phyloP scores from a whole-genome alignment of 2,113 vertebrate genomes.

The Psephotus haematonotus region DNA sequence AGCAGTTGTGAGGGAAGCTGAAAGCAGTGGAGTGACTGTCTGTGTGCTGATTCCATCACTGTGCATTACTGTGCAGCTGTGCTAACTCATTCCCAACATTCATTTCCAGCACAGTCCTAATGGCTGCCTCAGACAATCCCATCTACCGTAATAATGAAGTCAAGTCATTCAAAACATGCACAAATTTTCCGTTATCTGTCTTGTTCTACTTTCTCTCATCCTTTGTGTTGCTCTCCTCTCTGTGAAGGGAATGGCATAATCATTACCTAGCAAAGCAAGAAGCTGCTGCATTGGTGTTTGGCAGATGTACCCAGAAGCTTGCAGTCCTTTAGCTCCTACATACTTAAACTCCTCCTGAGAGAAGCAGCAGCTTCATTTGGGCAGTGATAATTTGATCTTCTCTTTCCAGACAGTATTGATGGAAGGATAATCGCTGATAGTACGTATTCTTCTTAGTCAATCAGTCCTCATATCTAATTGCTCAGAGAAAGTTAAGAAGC shows the following conservation, averaged over 20 bases:
- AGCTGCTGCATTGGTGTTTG: not conserved
- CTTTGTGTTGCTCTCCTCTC: conserved; percentile 25
- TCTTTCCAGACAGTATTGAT: not conserved
- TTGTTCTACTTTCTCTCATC: conserved; percentile 23
- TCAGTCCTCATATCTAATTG: not conserved
- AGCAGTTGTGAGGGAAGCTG: not conserved
- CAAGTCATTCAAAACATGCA: conserved; percentile 2
- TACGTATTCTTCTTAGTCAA: not conserved
- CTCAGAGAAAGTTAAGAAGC: not conserved
- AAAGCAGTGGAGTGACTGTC: not conserved
- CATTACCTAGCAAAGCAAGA: conserved; percentile 24
- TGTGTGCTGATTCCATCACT: conserved; percentile 61
- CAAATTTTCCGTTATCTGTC: conserved; percentile 49
- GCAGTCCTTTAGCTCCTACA: not conserved
- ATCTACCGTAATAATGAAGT: conserved; percentile 17
- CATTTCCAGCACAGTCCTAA: not conserved
- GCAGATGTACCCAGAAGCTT: not conserved
- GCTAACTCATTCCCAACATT: conserved; percentile 2
- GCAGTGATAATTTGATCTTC: not conserved
- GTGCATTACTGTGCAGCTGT: conserved; percentile 27
- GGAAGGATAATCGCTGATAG: not conserved
- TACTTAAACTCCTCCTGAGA: not conserved
- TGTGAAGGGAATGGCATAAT: conserved; percentile 5
- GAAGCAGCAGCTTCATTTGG: not conserved
- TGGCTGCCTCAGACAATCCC: conserved; percentile 10